Evolutionary conservation across 1,140 invertebrate genomes (phyloP), one percentile per base, ranked within the genome.

Genomic region (Scaptomyza montana): DNA sequence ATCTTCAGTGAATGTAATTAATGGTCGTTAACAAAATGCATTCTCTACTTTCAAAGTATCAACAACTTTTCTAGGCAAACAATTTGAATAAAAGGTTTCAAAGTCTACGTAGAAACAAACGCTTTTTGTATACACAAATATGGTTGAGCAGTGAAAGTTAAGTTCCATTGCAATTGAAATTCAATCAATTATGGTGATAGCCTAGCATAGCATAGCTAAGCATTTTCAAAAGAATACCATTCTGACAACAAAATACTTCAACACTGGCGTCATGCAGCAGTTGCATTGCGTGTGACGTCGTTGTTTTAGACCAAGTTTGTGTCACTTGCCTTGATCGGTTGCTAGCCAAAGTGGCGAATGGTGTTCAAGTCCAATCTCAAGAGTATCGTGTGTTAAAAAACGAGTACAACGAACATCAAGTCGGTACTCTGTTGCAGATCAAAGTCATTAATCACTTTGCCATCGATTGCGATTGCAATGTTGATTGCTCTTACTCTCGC

Each of bases 121-220:
- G 28, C 28, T 6, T 45, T 16, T 25, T 25, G 21, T 25, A 3
- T 25, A 25, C 3, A 25, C 21, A 53, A 54, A 61, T 28, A 46
- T 12, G 16, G 61, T 2, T 57, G 39, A 25, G 9, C 41, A 72
- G 74, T 72, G 74, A 76, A 76, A 76, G 74, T 72, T 66, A 16
- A 45, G 62, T 45, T 60, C 30, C 19, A 41, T 8, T 60, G 68
- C 60, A 71, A 65, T 70, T 39, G 53, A 46, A 69, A 68, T 70
- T 68, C 72, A 74, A 70, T 68, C 72, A 74, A 70, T 63, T 70
- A 57, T 28, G 60, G 25, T 10, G n/a, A n/a, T n/a, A n/a, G 54
- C 5, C 5, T 16, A 16, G 21, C 21, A 2, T 25, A 25, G 21
- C 16, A 16, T 16, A 16, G 16, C 16, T 16, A 16, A 16, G 16